Evolutionary conservation across 2,113 vertebrate species (phyloP).

Genomic region (Oophaga pumilio): DNA sequence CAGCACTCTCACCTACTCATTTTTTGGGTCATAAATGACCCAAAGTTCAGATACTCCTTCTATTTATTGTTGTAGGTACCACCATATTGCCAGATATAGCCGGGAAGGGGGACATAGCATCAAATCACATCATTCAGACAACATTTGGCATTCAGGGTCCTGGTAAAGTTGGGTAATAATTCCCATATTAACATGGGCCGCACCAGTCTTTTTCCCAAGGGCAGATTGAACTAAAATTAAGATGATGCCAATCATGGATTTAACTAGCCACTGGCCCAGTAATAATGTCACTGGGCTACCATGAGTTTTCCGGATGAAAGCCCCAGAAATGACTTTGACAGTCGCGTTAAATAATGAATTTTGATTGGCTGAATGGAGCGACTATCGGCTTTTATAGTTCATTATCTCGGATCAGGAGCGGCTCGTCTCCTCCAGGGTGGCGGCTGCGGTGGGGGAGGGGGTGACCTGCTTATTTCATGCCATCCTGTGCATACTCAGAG

Average conservation of each 20-base stretch:
- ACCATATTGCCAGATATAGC: too few relatives aligned
- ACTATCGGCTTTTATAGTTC: slow-evolving; percentile 39
- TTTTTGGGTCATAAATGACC: too few relatives aligned
- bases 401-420: slow-evolving; percentile 47
- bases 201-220: too few relatives aligned
- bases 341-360: slow-evolving; percentile 67
- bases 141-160: neutral
- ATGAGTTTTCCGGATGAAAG: slow-evolving; percentile 62
- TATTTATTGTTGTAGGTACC: too few relatives aligned
- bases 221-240: too few relatives aligned
- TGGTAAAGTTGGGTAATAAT: neutral
- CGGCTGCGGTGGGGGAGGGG: neutral
- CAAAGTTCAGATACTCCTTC: too few relatives aligned
- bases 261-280: slow-evolving; percentile 64
- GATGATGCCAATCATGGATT: too few relatives aligned
- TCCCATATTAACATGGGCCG: neutral
- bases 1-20: too few relatives aligned
- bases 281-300: slow-evolving; percentile 67
- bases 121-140: neutral
- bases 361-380: slow-evolving; percentile 37
- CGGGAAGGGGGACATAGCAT: neutral
- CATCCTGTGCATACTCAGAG: neutral
- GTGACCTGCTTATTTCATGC: slow-evolving; percentile 15
- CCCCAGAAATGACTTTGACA: slow-evolving; percentile 71
- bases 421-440: neutral